A percentile compares a stretch with the other conserved stretches of the same genome.
Conservation (phyloP, 1,140 invertebrate species). For the Eriocheir sinensis region DNA sequence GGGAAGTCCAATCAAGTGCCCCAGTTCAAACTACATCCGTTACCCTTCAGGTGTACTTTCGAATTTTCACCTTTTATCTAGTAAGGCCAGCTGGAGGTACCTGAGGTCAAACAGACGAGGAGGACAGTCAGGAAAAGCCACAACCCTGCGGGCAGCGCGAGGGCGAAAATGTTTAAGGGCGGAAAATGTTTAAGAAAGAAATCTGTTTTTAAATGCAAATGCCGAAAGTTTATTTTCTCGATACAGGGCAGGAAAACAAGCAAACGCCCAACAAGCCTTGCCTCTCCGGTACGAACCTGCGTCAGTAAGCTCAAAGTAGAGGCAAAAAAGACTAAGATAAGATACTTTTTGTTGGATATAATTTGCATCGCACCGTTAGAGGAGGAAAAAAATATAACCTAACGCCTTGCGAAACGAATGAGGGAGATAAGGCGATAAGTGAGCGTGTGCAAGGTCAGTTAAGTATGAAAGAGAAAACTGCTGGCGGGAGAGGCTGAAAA, state of each 20-base stretch:
- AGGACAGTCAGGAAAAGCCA: not conserved
- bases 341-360: not conserved
- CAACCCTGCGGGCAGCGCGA: not conserved
- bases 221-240: not conserved
- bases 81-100: not conserved
- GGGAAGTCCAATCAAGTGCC: not conserved
- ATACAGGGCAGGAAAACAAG: not conserved
- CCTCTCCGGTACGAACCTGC: not conserved
- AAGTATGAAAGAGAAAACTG: not conserved
- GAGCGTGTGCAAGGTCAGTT: not conserved
- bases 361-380: not conserved
- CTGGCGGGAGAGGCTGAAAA: not conserved
- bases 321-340: no score
- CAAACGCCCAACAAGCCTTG: not conserved
- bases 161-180: no score
- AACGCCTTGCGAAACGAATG: not conserved
- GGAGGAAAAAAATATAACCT: not conserved
- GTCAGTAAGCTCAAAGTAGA: not conserved
- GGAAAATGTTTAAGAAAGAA: no score
- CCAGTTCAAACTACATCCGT: not conserved
- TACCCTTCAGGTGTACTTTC: conserved; percentile 1
- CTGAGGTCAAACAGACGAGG: not conserved
- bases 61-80: not conserved
- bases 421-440: not conserved
- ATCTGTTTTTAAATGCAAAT: no score